Evolutionary conservation across 2,888 invertebrate genomes (phyloP).

Genomic region (Macrosoma leucophasiata): DNA sequence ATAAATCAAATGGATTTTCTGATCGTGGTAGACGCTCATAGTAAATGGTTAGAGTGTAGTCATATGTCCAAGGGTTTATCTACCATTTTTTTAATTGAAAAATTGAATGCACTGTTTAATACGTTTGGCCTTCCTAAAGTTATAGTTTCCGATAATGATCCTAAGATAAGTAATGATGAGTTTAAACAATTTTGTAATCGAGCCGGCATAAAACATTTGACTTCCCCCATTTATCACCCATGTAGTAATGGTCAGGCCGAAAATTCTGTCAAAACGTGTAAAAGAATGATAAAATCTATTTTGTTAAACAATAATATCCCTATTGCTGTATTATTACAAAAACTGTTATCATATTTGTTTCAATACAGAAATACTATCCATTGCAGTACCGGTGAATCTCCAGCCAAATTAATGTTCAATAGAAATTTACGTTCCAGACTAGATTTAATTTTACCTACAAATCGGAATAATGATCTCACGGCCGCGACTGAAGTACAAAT

Average conservation of each 20-base stretch:
- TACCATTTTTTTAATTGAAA: constrained; percentile 2
- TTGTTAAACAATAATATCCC: constrained; percentile 3
- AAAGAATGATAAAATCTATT: constrained; percentile 15
- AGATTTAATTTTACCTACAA: constrained; percentile 1
- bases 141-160: constrained; percentile 26
- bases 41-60: constrained; percentile 15
- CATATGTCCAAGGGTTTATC: constrained; percentile 10
- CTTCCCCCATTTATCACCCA: constrained; percentile 29
- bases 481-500: neutral
- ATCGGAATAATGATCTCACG: too few species aligned
- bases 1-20: constrained; percentile 12
- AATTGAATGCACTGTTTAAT: constrained; percentile 14
- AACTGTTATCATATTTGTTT: constrained; percentile 2
- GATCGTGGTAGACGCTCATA: constrained; percentile 14
- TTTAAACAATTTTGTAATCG: constrained; percentile 20
- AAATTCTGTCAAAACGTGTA: constrained; percentile 15
- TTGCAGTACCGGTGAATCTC: constrained; percentile 1
- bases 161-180: constrained; percentile 19
- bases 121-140: constrained; percentile 17
- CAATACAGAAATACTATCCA: constrained; percentile 4
- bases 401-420: constrained; percentile 2
- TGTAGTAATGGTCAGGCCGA: constrained; percentile 21
- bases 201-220: constrained; percentile 23
- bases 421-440: neutral
- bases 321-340: neutral